phyloP scores from a whole-genome alignment of 2,888 invertebrate species.

The Anoncus sp. region DNA sequence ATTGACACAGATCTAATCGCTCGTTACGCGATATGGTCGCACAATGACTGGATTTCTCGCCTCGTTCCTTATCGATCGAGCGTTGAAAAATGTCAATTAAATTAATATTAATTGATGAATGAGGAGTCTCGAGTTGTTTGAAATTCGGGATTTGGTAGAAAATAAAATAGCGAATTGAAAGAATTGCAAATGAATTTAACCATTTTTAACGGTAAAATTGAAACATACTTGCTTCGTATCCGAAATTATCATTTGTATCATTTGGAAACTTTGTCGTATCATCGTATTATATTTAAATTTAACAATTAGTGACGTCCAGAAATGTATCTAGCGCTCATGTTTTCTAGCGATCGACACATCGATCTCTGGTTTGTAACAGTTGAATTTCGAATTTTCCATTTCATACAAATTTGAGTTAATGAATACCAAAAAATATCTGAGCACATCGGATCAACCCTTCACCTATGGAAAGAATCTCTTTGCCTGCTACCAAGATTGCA shows the following conservation, averaged over 20 bases:
- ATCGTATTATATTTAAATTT: no score
- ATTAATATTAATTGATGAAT: slow-evolving; percentile 5
- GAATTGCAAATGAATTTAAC: slow-evolving; percentile 14
- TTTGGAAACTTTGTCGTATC: no score
- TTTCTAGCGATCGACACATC: no score
- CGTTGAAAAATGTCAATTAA: not conserved
- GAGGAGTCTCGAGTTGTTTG: not conserved
- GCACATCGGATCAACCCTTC: no score
- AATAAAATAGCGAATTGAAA: not conserved
- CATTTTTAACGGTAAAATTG: slow-evolving; percentile 20
- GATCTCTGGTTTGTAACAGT: no score
- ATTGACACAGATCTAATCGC: slow-evolving; percentile 42
- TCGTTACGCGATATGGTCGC: slow-evolving; percentile 27
- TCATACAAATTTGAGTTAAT: no score
- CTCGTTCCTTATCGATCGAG: not conserved
- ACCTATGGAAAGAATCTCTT: slow-evolving; percentile 42
- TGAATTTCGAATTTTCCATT: slow-evolving; percentile 23
- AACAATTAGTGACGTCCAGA: no score
- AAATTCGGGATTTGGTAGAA: not conserved
- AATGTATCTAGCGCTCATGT: no score
- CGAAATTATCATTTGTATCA: no score
- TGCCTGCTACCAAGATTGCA: slow-evolving; percentile 23
- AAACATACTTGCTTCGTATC: no score
- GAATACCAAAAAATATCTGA: no score
- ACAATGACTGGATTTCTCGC: not conserved